Base-by-base conservation (phyloP, 2,888 invertebrate species). In the Tanytarsus gracilentus region DNA sequence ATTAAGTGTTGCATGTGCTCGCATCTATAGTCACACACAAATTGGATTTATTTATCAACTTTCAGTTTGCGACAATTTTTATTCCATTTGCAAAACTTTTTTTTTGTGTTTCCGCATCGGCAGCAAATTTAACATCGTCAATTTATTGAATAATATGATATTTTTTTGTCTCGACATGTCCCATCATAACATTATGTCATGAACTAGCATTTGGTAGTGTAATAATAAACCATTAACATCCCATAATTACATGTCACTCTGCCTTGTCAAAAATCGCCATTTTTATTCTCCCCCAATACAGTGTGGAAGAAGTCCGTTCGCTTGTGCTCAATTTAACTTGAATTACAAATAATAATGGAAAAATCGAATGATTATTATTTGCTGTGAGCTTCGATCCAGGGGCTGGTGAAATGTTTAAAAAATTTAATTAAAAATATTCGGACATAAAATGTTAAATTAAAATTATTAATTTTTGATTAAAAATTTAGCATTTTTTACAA, bases 331-430 rank as follows among this genome's bases (percentile, higher is more conserved):
- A 29, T 27, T 51, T 44, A 44, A 16, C 21, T 33, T 33, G 52
- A 52, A 30, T 29, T 21, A 25, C 11, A 21, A 40, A 49, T 49
- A 49, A 50, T 26, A 53, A 36, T 53, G 30, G 53, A 33, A 53
- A 55, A 55, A 55, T 55, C 55, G 40, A 55, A 55, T 55, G 39
- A 55, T 55, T n/a, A n/a, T n/a, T n/a, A n/a, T n/a, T n/a, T n/a
- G n/a, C n/a, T n/a, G n/a, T n/a, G n/a, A n/a, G n/a, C n/a, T n/a
- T n/a, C n/a, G n/a, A n/a, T n/a, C n/a, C n/a, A n/a, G n/a, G n/a
- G n/a, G n/a, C n/a, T n/a, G n/a, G n/a, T n/a, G n/a, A n/a, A n/a
- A n/a, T n/a, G n/a, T n/a, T n/a, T n/a, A n/a, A n/a, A n/a, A n/a
- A n/a, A n/a, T n/a, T n/a, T n/a, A n/a, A n/a, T n/a, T n/a, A n/a